phyloP scores from a whole-genome alignment of 2,113 vertebrate genomes.

The Pimephales promelas region DNA sequence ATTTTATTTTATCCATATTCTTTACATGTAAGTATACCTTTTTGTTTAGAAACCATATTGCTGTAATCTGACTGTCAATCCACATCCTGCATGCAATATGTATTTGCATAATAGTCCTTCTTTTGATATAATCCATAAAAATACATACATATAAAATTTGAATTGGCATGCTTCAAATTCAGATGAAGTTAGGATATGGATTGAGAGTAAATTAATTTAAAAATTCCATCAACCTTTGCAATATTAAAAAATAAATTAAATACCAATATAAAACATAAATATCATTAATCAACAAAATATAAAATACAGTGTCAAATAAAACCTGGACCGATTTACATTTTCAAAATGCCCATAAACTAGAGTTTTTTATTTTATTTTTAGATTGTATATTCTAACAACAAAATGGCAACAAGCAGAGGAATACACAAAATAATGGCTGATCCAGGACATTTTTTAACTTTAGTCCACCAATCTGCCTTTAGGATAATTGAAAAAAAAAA shows the following conservation, averaged over 20 bases:
- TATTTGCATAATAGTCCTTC: conserved; percentile 27
- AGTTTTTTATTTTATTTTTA: neutral
- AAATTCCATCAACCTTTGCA: conserved; percentile 14
- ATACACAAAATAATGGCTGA: conserved; percentile 8
- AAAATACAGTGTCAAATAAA: conserved; percentile 41
- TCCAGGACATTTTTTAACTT: neutral
- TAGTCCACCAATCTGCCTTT: neutral
- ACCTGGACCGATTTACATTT: neutral
- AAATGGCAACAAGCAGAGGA: conserved; percentile 1
- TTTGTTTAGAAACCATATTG: conserved; percentile 56
- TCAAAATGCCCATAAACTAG: conserved; percentile 38
- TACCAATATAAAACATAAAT: conserved; percentile 14
- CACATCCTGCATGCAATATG: conserved; percentile 53
- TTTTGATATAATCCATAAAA: conserved; percentile 47
- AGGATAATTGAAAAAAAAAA: neutral
- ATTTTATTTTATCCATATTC: conserved; percentile 50
- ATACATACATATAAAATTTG: conserved; percentile 40
- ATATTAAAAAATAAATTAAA: conserved; percentile 29
- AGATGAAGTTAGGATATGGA: conserved; percentile 39
- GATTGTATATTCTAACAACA: conserved; percentile 7
- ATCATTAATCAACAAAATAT: conserved; percentile 34
- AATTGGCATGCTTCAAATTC: conserved; percentile 46
- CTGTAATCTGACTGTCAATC: conserved; percentile 51
- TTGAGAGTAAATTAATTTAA: conserved; percentile 36
- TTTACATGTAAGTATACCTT: conserved; percentile 37